Conservation (phyloP, 1,140 invertebrate genomes). For the Pinna nobilis region DNA sequence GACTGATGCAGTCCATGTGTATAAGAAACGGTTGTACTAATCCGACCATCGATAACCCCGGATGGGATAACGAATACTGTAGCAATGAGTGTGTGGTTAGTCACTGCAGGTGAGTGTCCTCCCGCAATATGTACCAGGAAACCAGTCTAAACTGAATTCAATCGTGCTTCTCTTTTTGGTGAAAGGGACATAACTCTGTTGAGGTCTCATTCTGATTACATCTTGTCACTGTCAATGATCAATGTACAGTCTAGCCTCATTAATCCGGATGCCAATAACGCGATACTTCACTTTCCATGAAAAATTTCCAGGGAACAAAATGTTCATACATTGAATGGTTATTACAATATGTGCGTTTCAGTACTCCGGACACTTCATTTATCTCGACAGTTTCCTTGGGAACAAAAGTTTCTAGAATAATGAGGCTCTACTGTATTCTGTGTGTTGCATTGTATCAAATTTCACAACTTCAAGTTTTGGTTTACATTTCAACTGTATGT, state of each 20-base stretch:
- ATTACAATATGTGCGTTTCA: no score
- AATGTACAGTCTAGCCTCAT: not conserved
- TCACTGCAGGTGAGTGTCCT: constrained; percentile 84
- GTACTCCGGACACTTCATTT: no score
- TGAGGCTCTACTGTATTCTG: no score
- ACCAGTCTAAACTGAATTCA: not conserved
- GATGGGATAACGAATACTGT: constrained; percentile 98
- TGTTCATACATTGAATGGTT: no score
- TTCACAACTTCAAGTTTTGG: no score
- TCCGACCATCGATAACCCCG: constrained; percentile 90
- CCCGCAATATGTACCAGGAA: not conserved
- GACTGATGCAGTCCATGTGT: constrained; percentile 44
- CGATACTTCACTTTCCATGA: not conserved
- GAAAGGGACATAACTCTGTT: not conserved
- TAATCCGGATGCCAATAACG: not conserved
- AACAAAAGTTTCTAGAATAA: no score
- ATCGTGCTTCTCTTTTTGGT: no score
- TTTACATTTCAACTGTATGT: no score
- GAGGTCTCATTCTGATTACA: no score
- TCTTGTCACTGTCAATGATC: not conserved
- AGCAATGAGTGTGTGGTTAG: constrained; percentile 97
- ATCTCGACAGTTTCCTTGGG: no score
- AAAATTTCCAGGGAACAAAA: no score
- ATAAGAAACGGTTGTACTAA: constrained; percentile 92
- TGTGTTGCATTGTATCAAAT: no score